Evolutionary conservation across 2,888 invertebrate species (phyloP).

Genomic region (Oligia strigilis): DNA sequence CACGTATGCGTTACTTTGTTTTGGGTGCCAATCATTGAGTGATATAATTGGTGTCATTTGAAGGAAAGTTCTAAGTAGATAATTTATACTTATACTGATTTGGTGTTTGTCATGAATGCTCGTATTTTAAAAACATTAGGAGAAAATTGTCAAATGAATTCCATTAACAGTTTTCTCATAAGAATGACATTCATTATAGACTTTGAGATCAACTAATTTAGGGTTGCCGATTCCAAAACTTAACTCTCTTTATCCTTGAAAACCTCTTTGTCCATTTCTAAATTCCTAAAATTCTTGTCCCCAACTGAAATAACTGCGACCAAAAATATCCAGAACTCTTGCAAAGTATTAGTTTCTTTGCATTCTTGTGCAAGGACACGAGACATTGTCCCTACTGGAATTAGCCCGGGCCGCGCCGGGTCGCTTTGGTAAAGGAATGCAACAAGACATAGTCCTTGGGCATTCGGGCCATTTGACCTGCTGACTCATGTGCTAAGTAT

Average conservation of each 20-base stretch:
- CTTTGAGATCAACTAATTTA: background rate
- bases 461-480: conserved; percentile 56
- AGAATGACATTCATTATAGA: background rate
- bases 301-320: conserved; percentile 44
- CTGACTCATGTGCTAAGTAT: conserved; percentile 61
- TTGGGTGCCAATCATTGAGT: conserved; percentile 35
- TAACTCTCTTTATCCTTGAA: conserved; percentile 3
- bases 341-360: conserved; percentile 49
- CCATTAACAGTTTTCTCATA: background rate
- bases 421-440: conserved; percentile 54
- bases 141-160: background rate
- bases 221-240: background rate
- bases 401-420: conserved; percentile 45
- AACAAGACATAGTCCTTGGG: conserved; percentile 53
- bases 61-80: conserved; percentile 5
- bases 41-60: conserved; percentile 18
- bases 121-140: background rate
- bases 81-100: background rate
- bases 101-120: background rate
- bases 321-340: conserved; percentile 47
- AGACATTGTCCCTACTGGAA: conserved; percentile 60
- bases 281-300: conserved; percentile 37
- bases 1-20: conserved; percentile 43
- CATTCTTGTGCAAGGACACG: conserved; percentile 65
- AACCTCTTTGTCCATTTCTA: conserved; percentile 13